Evolutionary conservation across 2,113 vertebrate species (phyloP).

Genomic region (Pelobates fuscus): DNA sequence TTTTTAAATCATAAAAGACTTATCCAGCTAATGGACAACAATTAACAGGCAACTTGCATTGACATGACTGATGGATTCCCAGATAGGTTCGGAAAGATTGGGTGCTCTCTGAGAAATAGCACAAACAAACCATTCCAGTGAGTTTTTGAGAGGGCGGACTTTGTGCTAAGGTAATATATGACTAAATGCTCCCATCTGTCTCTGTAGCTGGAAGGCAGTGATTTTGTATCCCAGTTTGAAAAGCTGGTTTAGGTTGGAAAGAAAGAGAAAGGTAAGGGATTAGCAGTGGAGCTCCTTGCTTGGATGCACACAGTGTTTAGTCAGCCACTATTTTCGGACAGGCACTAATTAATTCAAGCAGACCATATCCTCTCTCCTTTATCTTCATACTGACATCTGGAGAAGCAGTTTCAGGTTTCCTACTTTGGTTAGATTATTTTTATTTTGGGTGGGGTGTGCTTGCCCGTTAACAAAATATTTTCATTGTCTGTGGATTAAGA

Average conservation of each 20-base stretch:
- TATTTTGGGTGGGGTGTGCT: constrained; percentile 11
- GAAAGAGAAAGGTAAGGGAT: constrained; percentile 33
- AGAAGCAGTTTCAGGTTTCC: constrained; percentile 36
- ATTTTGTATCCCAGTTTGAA: constrained; percentile 33
- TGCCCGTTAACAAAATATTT: not conserved
- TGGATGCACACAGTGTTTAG: constrained; percentile 44
- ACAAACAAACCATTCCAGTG: constrained; percentile 23
- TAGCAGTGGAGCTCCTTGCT: constrained; percentile 20
- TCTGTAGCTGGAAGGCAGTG: constrained; percentile 37
- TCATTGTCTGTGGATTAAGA: too few species aligned
- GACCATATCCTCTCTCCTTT: constrained; percentile 45
- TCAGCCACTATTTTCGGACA: constrained; percentile 42
- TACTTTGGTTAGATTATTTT: constrained; percentile 23
- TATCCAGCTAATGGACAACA: constrained; percentile 8
- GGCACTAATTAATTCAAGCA: constrained; percentile 49
- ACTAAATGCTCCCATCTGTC: constrained; percentile 26
- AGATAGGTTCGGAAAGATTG: constrained; percentile 9
- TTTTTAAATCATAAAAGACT: too few species aligned
- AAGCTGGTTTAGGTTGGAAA: constrained; percentile 3
- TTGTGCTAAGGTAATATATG: constrained; percentile 33
- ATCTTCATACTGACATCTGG: constrained; percentile 47
- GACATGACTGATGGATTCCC: constrained; percentile 20
- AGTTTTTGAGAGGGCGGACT: too few species aligned
- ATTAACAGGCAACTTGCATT: constrained; percentile 12
- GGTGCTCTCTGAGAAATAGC: not conserved